Evolutionary conservation across 2,797 vertebrate genomes (phyloP).

Genomic region (Micropoecilia bifurca): DNA sequence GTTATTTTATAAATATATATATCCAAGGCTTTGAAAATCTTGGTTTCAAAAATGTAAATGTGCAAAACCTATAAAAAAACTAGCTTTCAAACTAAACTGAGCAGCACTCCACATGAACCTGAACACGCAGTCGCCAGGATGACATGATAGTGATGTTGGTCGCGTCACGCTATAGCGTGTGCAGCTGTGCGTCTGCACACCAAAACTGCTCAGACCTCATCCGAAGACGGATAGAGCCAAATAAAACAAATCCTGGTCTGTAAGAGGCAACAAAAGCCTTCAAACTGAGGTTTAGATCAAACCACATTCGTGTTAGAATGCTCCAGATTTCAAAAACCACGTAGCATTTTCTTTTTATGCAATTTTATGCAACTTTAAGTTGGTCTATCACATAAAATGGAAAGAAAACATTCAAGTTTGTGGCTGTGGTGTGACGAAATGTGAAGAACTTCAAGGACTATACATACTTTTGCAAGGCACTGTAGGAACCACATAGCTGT

Average conservation of each 20-base stretch:
- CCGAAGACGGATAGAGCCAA: neutral
- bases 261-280: neutral
- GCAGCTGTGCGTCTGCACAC: neutral
- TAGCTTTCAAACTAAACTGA: neutral
- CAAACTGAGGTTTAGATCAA: neutral
- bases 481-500: slow-evolving; percentile 26
- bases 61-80: neutral
- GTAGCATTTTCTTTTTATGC: neutral
- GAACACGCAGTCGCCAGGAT: neutral
- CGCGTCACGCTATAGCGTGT: neutral
- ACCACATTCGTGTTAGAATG: neutral
- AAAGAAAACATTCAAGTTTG: neutral
- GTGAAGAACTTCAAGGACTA: slow-evolving; percentile 7
- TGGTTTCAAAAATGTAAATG: neutral
- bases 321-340: neutral
- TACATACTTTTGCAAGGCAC: neutral
- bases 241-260: neutral
- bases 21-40: neutral
- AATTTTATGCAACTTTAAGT: neutral
- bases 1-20: too few relatives aligned
- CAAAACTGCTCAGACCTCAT: neutral
- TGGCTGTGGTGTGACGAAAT: neutral
- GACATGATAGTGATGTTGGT: neutral
- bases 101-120: neutral
- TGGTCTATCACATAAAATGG: neutral